A percentile compares a stretch with the other conserved stretches of the same genome.
phyloP scores from a whole-genome alignment of 2,797 vertebrate genomes.

The Hylomyscus alleni region DNA sequence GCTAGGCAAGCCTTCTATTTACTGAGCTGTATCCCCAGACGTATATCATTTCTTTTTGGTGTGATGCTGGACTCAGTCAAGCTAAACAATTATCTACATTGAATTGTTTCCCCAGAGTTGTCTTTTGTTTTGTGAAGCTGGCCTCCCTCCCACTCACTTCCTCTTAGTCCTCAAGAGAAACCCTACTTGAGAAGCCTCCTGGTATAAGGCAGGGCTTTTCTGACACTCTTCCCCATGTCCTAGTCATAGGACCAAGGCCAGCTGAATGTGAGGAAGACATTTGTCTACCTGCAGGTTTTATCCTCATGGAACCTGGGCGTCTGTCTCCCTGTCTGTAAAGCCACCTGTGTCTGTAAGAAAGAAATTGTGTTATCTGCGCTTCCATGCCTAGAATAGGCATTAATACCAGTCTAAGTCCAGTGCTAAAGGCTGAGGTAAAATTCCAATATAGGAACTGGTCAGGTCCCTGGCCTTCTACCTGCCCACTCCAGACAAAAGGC shows the following conservation, averaged over 20 bases:
- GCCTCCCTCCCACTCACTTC: neutral
- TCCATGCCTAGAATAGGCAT: neutral
- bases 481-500: neutral
- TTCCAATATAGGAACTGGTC: neutral
- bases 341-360: neutral
- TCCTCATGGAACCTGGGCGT: neutral
- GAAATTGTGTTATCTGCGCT: rapidly evolving
- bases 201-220: rapidly evolving
- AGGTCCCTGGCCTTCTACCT: neutral
- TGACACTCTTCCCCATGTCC: neutral
- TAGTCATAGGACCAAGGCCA: neutral
- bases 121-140: neutral
- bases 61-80: neutral
- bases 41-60: neutral
- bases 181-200: rapidly evolving
- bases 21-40: neutral
- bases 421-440: neutral
- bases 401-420: neutral
- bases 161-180: neutral
- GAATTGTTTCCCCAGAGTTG: neutral
- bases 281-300: rapidly evolving
- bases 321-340: neutral
- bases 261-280: too few species aligned
- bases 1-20: neutral
- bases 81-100: neutral